phyloP scores from a whole-genome alignment of 2,888 invertebrate species.

The Operophtera brumata region DNA sequence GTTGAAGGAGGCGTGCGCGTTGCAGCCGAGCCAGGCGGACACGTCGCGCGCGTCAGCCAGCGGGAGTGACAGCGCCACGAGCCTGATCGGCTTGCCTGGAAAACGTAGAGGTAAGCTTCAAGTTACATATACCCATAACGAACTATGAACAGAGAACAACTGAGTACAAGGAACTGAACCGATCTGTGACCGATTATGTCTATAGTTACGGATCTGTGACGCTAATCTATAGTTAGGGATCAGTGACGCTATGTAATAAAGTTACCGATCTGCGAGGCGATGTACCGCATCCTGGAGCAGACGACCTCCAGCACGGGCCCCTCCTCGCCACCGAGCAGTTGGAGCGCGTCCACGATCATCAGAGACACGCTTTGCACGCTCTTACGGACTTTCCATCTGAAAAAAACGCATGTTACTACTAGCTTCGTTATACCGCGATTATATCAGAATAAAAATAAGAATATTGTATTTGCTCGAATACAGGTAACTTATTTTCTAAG shows the following conservation, averaged over 20 bases:
- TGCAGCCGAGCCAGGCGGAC: constrained; percentile 97
- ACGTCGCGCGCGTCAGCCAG: constrained; percentile 97
- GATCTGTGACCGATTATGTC: no score
- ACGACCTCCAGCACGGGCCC: constrained; percentile 97
- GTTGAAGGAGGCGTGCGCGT: constrained; percentile 96
- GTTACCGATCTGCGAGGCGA: constrained; percentile 94
- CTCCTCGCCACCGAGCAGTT: constrained; percentile 93
- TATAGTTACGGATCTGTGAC: no score
- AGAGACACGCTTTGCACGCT: constrained; percentile 98
- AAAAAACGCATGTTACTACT: not conserved
- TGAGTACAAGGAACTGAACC: no score
- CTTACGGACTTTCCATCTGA: constrained; percentile 98
- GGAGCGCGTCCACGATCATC: constrained; percentile 98
- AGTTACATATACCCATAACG: not conserved
- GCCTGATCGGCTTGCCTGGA: constrained; percentile 88
- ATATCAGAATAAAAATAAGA: no score
- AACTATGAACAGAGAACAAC: not conserved
- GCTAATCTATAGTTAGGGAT: no score
- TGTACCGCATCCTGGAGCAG: constrained; percentile 96
- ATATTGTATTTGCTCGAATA: no score
- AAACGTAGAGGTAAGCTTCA: not conserved
- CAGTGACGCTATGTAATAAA: not conserved
- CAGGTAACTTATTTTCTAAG: no score
- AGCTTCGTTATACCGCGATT: no score
- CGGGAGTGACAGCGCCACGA: constrained; percentile 96